A percentile compares a stretch with the other conserved stretches of the same genome.
Conservation (phyloP, 2,888 invertebrate species). For the Metallyticus violacea region DNA sequence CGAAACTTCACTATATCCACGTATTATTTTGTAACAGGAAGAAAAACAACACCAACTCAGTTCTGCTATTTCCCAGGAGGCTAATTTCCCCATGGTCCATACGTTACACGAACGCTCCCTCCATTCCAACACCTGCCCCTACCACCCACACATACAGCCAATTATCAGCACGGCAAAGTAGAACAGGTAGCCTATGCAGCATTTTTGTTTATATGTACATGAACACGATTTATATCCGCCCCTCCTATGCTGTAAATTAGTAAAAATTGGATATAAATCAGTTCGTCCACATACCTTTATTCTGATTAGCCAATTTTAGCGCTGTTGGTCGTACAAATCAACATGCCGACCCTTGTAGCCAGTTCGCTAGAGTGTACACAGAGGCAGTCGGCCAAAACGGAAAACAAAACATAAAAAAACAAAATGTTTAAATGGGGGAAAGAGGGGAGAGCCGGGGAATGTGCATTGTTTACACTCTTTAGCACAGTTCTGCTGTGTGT, state of each 20-base stretch:
- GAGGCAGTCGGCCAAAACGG: not conserved
- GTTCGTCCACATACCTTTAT: slow-evolving; percentile 29
- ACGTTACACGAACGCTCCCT: not conserved
- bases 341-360: not conserved
- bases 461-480: slow-evolving; percentile 9
- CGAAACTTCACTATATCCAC: not conserved
- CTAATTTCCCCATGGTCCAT: slow-evolving; percentile 18
- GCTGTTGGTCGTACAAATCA: slow-evolving; percentile 23
- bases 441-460: not conserved
- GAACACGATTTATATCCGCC: slow-evolving; percentile 22
- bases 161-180: slow-evolving; percentile 6
- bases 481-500: not conserved
- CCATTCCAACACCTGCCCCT: not conserved
- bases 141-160: not conserved
- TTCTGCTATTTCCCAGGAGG: slow-evolving; percentile 12
- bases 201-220: slow-evolving; percentile 26
- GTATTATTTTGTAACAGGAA: slow-evolving; percentile 5
- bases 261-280: slow-evolving; percentile 33
- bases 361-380: not conserved
- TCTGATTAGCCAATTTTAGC: slow-evolving; percentile 29
- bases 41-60: slow-evolving; percentile 4
- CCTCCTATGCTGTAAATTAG: slow-evolving; percentile 26
- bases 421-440: not conserved
- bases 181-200: slow-evolving; percentile 9
- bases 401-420: not conserved